A percentile compares a stretch with the other conserved stretches of the same genome.
Evolutionary conservation across 2,113 vertebrate genomes (phyloP).

Genomic region (Steatornis caripensis): DNA sequence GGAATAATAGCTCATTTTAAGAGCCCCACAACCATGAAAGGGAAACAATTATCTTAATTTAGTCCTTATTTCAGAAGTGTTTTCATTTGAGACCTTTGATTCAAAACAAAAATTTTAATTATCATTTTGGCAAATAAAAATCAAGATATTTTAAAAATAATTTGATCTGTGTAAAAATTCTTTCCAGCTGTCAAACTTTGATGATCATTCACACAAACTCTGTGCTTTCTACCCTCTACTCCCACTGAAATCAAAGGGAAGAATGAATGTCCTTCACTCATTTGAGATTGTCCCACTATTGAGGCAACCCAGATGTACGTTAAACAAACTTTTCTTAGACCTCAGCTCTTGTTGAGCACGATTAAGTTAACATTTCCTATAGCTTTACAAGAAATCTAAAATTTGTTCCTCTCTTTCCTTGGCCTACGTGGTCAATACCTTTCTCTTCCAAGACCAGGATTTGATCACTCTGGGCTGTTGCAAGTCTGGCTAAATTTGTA

Average conservation of each 20-base stretch:
- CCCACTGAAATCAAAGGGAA: background rate
- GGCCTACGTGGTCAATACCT: background rate
- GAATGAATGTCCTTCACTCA: background rate
- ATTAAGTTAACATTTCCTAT: background rate
- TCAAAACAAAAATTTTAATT: background rate
- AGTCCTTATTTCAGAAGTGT: background rate
- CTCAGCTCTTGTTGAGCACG: background rate
- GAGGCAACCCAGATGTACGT: accelerated
- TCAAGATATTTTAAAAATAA: background rate
- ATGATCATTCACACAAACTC: background rate
- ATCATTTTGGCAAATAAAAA: background rate
- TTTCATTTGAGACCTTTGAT: background rate
- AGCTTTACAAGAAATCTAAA: background rate
- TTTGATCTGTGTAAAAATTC: background rate
- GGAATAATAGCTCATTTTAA: background rate
- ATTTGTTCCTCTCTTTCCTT: background rate
- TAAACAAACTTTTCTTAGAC: background rate
- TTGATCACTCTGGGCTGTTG: background rate
- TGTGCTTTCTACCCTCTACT: background rate
- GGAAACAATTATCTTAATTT: background rate
- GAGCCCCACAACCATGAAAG: background rate
- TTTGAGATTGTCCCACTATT: background rate
- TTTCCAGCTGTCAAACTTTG: background rate
- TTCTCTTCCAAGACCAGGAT: background rate
- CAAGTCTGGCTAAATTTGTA: background rate